A percentile compares a stretch with the other conserved stretches of the same genome.
phyloP scores from a whole-genome alignment of 2,888 invertebrate genomes.

The Acronicta psi region DNA sequence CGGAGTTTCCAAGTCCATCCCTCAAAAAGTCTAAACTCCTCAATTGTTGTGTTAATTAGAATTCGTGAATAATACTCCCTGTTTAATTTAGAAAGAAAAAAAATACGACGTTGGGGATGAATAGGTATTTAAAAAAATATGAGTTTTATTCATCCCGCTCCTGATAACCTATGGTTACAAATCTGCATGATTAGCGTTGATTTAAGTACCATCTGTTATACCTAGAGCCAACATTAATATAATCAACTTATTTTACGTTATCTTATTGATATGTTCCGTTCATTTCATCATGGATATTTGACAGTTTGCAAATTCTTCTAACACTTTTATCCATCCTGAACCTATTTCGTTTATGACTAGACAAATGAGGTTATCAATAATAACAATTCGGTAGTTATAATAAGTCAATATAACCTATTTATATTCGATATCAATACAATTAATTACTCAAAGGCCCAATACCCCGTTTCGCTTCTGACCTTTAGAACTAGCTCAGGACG shows the following conservation, averaged over 20 bases:
- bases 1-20: slow-evolving; percentile 52
- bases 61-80: slow-evolving; percentile 49
- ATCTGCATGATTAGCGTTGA: neutral
- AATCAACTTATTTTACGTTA: too few species aligned
- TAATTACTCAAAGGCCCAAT: slow-evolving; percentile 1
- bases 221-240: too few species aligned
- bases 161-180: neutral
- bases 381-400: too few species aligned
- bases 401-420: neutral
- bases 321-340: too few species aligned
- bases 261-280: too few species aligned
- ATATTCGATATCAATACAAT: neutral
- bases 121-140: slow-evolving; percentile 35
- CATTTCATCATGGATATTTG: too few species aligned
- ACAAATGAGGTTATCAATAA: too few species aligned
- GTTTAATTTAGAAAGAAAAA: slow-evolving; percentile 40
- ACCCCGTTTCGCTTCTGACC: slow-evolving; percentile 16
- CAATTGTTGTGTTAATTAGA: slow-evolving; percentile 59
- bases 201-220: too few species aligned
- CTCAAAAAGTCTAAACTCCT: slow-evolving; percentile 53
- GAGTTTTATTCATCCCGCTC: slow-evolving; percentile 27
- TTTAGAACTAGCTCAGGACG: slow-evolving; percentile 32
- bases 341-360: too few species aligned
- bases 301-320: too few species aligned
- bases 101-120: slow-evolving; percentile 34